Base-by-base conservation (phyloP, 2,888 invertebrate species). In the Sphinx pinastri region DNA sequence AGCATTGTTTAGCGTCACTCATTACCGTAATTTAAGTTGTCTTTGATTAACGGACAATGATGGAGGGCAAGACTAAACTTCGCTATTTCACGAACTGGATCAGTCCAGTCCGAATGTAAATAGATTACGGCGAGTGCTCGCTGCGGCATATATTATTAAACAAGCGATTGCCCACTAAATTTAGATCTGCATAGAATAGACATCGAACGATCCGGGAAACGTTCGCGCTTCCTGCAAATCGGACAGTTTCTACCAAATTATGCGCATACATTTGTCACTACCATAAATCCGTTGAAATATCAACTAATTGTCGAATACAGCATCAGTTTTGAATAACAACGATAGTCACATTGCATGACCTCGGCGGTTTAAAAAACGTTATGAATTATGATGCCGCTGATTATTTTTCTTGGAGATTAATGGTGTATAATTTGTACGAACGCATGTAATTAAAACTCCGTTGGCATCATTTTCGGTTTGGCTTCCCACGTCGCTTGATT, bases 101-200 rank as follows among this genome's bases (percentile, higher is more conserved):
- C 5, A 72, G 77, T 79, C 75, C 79, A 79, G 78, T 79, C 71
- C 70, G 77, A 77, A 79, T 82, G 79, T 79, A 85, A 87, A 86
- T 85, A 84, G 82, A 83, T 81, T 82, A 79, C 75, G 74, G 72
- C 71, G 77, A 78, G 81, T 79, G 80, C 79, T 79, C 81, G 79
- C 78, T 79, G 82, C 79, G 77, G 80, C 81, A 83, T 88, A 81
- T 84, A 88, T 88, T 88, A 88, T 88, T 88, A 85, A 89, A 86
- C 86, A 79, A 84, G 81, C 84, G 84, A 90, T 89, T 89, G 87
- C 82, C 79, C 81, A 77, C 85, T 84, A 87, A 89, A 89, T 89
- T 88, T 87, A 89, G 88, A 88, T 86, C 81, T 86, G 86, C 84
- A 87, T 87, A 85, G 86, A 60, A 69, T 60, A 69, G 60, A 84